Evolutionary conservation across 2,797 vertebrate genomes (phyloP), one percentile per base, ranked within the genome.

Genomic region (Enteromius argenteus): DNA sequence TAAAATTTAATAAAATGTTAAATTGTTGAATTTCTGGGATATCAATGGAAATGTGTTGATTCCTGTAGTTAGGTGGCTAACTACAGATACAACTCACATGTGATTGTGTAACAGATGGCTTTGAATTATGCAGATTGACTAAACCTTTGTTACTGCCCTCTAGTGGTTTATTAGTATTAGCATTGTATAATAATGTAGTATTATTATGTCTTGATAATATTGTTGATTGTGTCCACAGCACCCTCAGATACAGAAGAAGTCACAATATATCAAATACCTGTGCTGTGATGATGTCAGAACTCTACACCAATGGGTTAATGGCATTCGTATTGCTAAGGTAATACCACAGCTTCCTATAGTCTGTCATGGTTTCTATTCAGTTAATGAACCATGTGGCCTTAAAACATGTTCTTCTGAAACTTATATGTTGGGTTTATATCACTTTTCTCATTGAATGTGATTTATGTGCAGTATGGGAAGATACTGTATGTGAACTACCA

Each of bases 241-340:
- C 88, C 98, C 98, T 67, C 98, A 99, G 91, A 99, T 99, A 90
- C 98, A 99, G 92, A 99, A 99, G 93, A 99, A 99, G 89, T 99
- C 98, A 0, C 98, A 99, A 89, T 99, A 99, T 91, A 99, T 99
- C 88, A 99, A 98, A 87, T 99, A 99, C 78, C 94, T 99, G 87
- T 99, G 98, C 91, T 99, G 98, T 73, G 98, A 99, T 86, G 98
- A 99, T 58, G 95, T 97, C 85, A 94, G 98, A 91, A 98, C 97
- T 23, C 94, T 99, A 51, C 98, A 99, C 90, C 98, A 98, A n/a
- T 99, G 98, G 98, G 96, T 99, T 90, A 99, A 98, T 46, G 97
- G 98, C 3, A 97, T 99, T 85, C 96, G 97, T 64, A 99, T 99
- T 7, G 98, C 98, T 56, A 99, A 99, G 96, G 98, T 98, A 92